Percentiles rank a stretch among this genome's conserved stretches.
Conservation (phyloP, 2,113 vertebrate species). For the Macquaria ambigua region DNA sequence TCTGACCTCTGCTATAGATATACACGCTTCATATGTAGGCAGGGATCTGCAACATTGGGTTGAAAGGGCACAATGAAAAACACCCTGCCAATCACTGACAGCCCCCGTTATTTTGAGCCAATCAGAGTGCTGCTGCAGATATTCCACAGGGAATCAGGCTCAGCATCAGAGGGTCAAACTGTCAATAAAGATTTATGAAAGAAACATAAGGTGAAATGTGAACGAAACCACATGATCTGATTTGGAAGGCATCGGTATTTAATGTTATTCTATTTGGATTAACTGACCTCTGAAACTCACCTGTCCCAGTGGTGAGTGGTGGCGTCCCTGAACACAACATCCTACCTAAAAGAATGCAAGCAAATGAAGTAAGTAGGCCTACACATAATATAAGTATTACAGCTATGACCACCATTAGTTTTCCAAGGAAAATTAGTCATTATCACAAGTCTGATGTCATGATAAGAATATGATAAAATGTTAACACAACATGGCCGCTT, state of each 20-base stretch:
- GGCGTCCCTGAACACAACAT: no score
- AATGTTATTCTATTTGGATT: not conserved
- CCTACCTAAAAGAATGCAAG: no score
- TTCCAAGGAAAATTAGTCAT: no score
- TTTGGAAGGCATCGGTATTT: not conserved
- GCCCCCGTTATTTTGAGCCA: not conserved
- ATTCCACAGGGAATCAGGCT: not conserved
- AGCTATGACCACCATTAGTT: not conserved
- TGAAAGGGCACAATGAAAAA: constrained; percentile 6
- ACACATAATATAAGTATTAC: not conserved
- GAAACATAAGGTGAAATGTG: constrained; percentile 1
- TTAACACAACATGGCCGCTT: no score
- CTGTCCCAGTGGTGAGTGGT: not conserved
- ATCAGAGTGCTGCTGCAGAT: constrained; percentile 16
- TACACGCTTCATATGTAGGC: constrained; percentile 45
- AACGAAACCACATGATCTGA: not conserved
- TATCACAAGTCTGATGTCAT: no score
- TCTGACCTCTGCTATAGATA: constrained; percentile 52
- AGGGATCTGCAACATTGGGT: not conserved
- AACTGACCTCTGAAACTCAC: not conserved
- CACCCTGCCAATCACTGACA: not conserved
- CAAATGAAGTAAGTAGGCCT: no score
- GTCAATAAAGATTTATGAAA: constrained; percentile 6
- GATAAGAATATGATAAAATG: no score
- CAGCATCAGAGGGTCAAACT: not conserved